Base-by-base conservation (phyloP, 2,797 vertebrate genomes). In the Muraenolepis orangiensis region DNA sequence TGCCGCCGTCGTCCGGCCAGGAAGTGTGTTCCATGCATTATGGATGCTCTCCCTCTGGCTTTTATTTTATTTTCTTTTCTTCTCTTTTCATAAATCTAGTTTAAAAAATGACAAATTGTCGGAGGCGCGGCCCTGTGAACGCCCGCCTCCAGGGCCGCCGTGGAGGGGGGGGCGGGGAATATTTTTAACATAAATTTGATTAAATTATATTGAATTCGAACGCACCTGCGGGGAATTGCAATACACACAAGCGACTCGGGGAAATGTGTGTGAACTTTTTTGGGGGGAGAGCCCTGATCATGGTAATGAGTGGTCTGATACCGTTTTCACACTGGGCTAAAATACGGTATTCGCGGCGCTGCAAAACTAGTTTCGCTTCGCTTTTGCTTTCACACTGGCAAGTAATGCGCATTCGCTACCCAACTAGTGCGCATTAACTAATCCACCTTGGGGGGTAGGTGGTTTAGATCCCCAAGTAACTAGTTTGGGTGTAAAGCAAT, bases 251-350 rank as follows among this genome's bases (percentile, higher is more conserved):
- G 23, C 40, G 51, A 51, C 70, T 46, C 31, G 29, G 46, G 71
- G n/a, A 23, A 23, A 40, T 6, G n/a, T 12, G 23, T 6, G 16
- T 70, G 69, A 70, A 38, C 23, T 40, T 36, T 32, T n/a, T n/a
- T n/a, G n/a, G n/a, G n/a, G n/a, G 3, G 42, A 57, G 31, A 26
- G 31, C 31, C 51, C 34, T n/a, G 69, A 36, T 70, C 69, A 70
- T 72, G 11, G 30, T 34, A 46, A 72, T 72, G 46, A 32, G 51
- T 57, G n/a, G n/a, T n/a, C n/a, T n/a, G n/a, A n/a, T n/a, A n/a
- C n/a, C n/a, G n/a, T n/a, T n/a, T n/a, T n/a, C n/a, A n/a, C n/a
- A n/a, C n/a, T n/a, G n/a, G n/a, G n/a, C n/a, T n/a, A n/a, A n/a
- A n/a, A n/a, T n/a, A n/a, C n/a, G n/a, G n/a, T n/a, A n/a, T n/a